These are phyloP conservation scores for Ptiloglossa arizonensis DNA, from an alignment of 1,140 invertebrate genomes.

Conservation along the genomic window DNA sequence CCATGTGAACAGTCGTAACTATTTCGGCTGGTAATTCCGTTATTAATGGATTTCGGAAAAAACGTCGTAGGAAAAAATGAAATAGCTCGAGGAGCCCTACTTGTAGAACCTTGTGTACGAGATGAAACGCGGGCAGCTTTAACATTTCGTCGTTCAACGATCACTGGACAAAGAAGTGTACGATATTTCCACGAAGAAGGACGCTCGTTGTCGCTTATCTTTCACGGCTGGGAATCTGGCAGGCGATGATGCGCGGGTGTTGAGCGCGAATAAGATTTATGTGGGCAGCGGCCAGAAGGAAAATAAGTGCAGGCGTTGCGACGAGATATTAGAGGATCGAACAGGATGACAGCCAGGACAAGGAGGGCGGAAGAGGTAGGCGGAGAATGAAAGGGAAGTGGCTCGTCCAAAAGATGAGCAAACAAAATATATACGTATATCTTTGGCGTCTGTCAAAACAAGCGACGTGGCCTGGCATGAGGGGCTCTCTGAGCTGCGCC, in stretches of 20 bases:
- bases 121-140: background rate
- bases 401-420: constrained; percentile 60
- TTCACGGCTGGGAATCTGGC: constrained; percentile 26
- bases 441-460: constrained; percentile 73
- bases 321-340: constrained; percentile 48
- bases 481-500: constrained; percentile 22
- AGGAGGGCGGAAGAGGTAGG: constrained; percentile 42
- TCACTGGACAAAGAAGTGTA: background rate
- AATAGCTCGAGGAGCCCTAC: too few species aligned
- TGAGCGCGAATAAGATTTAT: constrained; percentile 63
- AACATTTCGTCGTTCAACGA: constrained; percentile 14
- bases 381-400: constrained; percentile 53
- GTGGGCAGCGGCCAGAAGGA: constrained; percentile 42
- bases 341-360: constrained; percentile 33
- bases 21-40: too few species aligned
- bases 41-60: too few species aligned
- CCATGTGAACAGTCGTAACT: too few species aligned
- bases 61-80: too few species aligned
- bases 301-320: constrained; percentile 59
- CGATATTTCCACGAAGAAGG: constrained; percentile 8
- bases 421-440: constrained; percentile 64
- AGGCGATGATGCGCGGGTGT: constrained; percentile 42
- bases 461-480: constrained; percentile 44
- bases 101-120: too few species aligned
- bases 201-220: constrained; percentile 8